Evolutionary conservation across 2,113 vertebrate genomes (phyloP), one percentile per base, ranked within the genome.

Genomic region (Chiloscyllium plagiosum): DNA sequence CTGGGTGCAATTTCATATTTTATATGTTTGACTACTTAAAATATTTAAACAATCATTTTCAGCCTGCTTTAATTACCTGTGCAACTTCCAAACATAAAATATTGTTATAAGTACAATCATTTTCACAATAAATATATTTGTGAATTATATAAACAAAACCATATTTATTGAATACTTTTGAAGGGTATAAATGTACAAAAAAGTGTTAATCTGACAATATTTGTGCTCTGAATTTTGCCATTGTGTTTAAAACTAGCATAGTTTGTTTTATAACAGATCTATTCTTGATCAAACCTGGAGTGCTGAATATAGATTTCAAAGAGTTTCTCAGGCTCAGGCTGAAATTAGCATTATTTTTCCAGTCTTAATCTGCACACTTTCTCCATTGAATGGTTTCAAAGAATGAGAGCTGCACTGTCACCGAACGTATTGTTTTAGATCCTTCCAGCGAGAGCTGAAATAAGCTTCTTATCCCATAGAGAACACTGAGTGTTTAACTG

Each of bases 401-500:
- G 94, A 95, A 72, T 72, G 24, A 95, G 94, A 50, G 37, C 69
- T 50, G 65, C 66, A 72, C 37, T 95, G 93, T 95, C 93, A 95
- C 93, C 42, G 47, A 22, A 12, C 47, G 94, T 95, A 76, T 95
- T 95, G 94, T 95, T 95, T 70, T 95, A 50, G 69, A 95, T 95
- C 69, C 47, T 95, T 72, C 52, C 68, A 52, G 94, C 12, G 94
- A 72, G 69, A 72, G 37, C 33, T 95, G 94, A 76, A 72, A 72
- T 72, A 95, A 95, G 68, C 94, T 95, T 95, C 94, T 95, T 95
- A 95, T 52, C 68, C 94, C 94, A 29, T 72, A 52, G 68, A 72
- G 69, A 95, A 95, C 20, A 95, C 42, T 42, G 69, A 52, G 42
- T 95, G 94, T 72, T 52, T 95, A 95, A 95, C 68, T 72, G 68